Conservation (phyloP, 2,888 invertebrate genomes). For the Laspeyria flexula region DNA sequence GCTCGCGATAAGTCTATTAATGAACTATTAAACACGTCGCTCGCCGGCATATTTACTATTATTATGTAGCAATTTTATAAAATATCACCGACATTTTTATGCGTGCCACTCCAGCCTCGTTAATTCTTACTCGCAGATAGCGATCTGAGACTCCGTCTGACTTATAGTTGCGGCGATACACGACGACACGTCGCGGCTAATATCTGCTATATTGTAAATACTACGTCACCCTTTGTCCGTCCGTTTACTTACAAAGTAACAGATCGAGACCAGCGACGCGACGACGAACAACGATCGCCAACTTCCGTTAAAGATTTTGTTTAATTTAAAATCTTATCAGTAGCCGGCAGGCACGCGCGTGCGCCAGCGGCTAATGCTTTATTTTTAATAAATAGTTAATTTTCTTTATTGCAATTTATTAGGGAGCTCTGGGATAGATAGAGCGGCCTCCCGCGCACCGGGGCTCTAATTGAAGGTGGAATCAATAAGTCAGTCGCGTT, state of each 20-base stretch:
- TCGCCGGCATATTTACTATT: slow-evolving; percentile 27
- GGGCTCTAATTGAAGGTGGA: slow-evolving; percentile 61
- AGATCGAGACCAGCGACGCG: no score
- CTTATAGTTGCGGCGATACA: slow-evolving; percentile 8
- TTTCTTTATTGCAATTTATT: slow-evolving; percentile 46
- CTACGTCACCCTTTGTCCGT: slow-evolving; percentile 30
- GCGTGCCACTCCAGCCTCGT: slow-evolving; percentile 14
- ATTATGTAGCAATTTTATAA: slow-evolving; percentile 18
- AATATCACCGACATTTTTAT: slow-evolving; percentile 15
- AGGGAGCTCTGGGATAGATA: slow-evolving; percentile 37
- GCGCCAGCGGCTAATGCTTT: slow-evolving; percentile 18
- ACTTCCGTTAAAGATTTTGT: slow-evolving; percentile 18
- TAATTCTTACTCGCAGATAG: slow-evolving; percentile 33
- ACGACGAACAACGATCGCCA: no score
- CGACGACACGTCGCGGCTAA: no score
- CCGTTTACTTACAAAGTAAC: background rate
- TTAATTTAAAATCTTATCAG: slow-evolving; percentile 23
- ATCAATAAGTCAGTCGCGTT: slow-evolving; percentile 63
- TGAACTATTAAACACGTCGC: slow-evolving; percentile 28
- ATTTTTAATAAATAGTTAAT: slow-evolving; percentile 47
- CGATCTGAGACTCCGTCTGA: slow-evolving; percentile 32
- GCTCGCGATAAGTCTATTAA: slow-evolving; percentile 41
- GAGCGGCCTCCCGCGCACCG: slow-evolving; percentile 43
- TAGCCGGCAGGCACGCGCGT: slow-evolving; percentile 10
- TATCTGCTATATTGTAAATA: slow-evolving; percentile 35